Evolutionary conservation across 2,797 vertebrate genomes (phyloP).

Genomic region (Dendrocincla tyrannina): DNA sequence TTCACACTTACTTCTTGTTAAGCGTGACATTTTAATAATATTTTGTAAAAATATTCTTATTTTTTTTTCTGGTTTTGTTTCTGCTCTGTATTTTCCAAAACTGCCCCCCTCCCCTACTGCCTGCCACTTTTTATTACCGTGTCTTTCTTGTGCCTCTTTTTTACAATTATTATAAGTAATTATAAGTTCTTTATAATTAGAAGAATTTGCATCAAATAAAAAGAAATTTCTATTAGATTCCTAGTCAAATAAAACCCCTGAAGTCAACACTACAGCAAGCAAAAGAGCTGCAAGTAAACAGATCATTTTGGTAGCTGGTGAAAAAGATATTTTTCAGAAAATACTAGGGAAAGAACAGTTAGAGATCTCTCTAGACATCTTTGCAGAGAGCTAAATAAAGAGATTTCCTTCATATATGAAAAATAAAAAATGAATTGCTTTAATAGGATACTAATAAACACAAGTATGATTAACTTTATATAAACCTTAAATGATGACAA

Average conservation of each 20-base stretch:
- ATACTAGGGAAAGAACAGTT: not conserved
- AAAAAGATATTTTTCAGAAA: not conserved
- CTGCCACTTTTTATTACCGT: not conserved
- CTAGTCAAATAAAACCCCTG: not conserved
- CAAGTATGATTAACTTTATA: not conserved
- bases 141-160: not conserved
- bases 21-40: not conserved
- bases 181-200: not conserved
- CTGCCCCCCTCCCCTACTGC: fast-evolving
- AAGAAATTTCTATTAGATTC: not conserved
- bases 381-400: conserved; percentile 30
- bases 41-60: not conserved
- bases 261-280: not conserved
- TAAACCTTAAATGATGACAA: not conserved
- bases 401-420: conserved; percentile 9
- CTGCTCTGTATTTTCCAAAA: not conserved
- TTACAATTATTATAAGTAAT: no score
- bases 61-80: not conserved
- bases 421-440: conserved; percentile 31
- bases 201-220: not conserved
- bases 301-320: not conserved
- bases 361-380: not conserved
- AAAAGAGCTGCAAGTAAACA: not conserved
- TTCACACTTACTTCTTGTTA: not conserved
- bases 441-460: conserved; percentile 35